Conservation (phyloP, 1,140 invertebrate genomes). For the Drosophila kepulauana region DNA sequence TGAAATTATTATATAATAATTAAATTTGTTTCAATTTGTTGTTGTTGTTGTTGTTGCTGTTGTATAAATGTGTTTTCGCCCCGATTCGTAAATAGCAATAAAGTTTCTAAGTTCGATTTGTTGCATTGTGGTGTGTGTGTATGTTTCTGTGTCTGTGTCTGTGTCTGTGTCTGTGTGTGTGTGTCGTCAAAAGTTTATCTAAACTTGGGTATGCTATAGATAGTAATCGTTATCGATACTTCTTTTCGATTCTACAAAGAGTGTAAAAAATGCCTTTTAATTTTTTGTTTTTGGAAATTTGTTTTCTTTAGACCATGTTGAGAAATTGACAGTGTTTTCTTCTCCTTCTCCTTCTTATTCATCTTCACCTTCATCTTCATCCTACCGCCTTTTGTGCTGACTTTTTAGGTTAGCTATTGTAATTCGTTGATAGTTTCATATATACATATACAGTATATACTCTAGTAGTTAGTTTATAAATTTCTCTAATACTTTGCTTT, state of each 20-base stretch:
- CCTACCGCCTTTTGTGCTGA: conserved; percentile 2
- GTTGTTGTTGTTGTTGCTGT: conserved; percentile 29
- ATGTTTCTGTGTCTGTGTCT: conserved; percentile 17
- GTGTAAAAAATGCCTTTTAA: conserved; percentile 68
- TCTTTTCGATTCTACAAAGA: conserved; percentile 62
- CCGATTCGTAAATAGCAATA: conserved; percentile 27
- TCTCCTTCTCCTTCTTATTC: conserved; percentile 45
- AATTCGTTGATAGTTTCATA: conserved; percentile 79
- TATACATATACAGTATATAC: conserved; percentile 28
- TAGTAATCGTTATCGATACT: conserved; percentile 7
- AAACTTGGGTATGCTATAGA: conserved; percentile 54
- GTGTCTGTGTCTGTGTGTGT: conserved; percentile 9
- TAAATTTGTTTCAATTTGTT: conserved; percentile 54
- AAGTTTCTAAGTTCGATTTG: conserved; percentile 68
- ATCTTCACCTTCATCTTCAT: conserved; percentile 18
- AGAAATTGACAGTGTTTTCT: conserved; percentile 78
- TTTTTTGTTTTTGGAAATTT: conserved; percentile 33
- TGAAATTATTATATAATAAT: conserved; percentile 80
- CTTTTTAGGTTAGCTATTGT: conserved; percentile 60
- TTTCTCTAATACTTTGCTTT: conserved; percentile 43
- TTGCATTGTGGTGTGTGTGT: conserved; percentile 33
- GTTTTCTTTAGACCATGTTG: conserved; percentile 63
- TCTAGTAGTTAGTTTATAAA: conserved; percentile 22
- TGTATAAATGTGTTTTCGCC: conserved; percentile 31
- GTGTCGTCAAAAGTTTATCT: conserved; percentile 69